Base-by-base conservation (phyloP, 1,140 invertebrate species). In the Elymnias hypermnestra region DNA sequence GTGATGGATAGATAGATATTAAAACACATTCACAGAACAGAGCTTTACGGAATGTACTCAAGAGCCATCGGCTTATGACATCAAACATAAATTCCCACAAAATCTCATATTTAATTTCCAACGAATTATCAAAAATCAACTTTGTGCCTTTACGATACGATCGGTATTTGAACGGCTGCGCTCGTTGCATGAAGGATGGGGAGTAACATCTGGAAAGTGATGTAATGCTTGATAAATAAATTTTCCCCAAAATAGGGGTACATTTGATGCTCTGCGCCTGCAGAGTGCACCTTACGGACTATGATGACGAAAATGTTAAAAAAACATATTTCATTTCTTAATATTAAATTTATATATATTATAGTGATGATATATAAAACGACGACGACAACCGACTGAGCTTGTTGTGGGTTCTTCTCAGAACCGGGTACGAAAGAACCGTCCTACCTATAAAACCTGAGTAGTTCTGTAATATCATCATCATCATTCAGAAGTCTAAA, bases 201-300 rank as follows among this genome's bases (percentile, higher is more conserved):
- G 56, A 43, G 49, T 57, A 59, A 65, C 67, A 71, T 72, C 63
- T 63, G 63, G 66, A 62, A 47, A 65, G 49, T 55, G 60, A 60
- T 68, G 65, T 74, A 70, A 70, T 67, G 61, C 55, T 63, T 63
- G 59, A 57, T 63, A 72, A 70, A 70, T 63, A 66, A 64, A 60
- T 64, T 39, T 63, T 49, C 31, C 37, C 38, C n/a, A n/a, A 26
- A 50, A 60, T 62, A 54, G 55, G 56, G 56, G 67, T 38, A 48
- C n/a, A n/a, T n/a, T n/a, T n/a, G n/a, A n/a, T n/a, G n/a, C n/a
- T n/a, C n/a, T n/a, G n/a, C n/a, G n/a, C n/a, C n/a, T n/a, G n/a
- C n/a, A n/a, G n/a, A n/a, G n/a, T n/a, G n/a, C n/a, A n/a, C n/a
- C n/a, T n/a, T n/a, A n/a, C n/a, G n/a, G n/a, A n/a, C n/a, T n/a